Percentiles rank a stretch among this genome's conserved stretches.
These are phyloP conservation scores for Halocynthia roretzi DNA, from an alignment of 23 tunicate species.

Conservation along the genomic window DNA sequence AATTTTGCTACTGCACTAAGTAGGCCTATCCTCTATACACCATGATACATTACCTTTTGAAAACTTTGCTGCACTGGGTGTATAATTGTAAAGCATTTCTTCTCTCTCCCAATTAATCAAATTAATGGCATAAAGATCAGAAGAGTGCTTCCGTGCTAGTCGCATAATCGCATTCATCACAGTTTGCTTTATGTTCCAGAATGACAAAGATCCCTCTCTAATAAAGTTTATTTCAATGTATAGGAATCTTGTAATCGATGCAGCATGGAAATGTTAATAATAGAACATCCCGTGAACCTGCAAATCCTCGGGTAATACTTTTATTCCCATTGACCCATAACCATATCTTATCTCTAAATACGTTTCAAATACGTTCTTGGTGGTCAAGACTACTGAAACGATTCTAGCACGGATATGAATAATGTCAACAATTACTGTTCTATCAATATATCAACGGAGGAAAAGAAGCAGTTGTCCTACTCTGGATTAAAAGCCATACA, in stretches of 20 bases:
- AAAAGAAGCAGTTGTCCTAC: too few relatives aligned
- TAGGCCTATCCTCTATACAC: neutral
- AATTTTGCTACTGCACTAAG: neutral
- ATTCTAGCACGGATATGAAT: too few relatives aligned
- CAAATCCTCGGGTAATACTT: neutral
- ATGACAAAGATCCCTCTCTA: constrained; percentile 61
- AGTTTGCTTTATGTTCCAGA: constrained; percentile 46
- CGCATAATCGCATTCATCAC: constrained; percentile 13
- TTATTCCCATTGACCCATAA: too few relatives aligned
- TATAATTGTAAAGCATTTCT: constrained; percentile 32
- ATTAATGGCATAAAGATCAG: constrained; percentile 13
- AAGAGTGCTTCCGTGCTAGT: constrained; percentile 23
- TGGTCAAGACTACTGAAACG: too few relatives aligned
- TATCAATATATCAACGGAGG: too few relatives aligned
- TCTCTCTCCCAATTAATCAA: constrained; percentile 42
- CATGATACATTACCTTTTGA: constrained; percentile 25
- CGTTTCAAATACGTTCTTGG: too few relatives aligned
- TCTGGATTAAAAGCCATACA: too few relatives aligned
- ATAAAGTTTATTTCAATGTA: neutral
- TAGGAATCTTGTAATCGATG: neutral
- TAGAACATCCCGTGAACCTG: neutral
- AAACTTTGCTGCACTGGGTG: constrained; percentile 17
- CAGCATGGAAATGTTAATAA: neutral
- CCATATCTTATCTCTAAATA: too few relatives aligned
- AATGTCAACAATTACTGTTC: too few relatives aligned